Evolutionary conservation across 2,113 vertebrate genomes (phyloP), one percentile per base, ranked within the genome.

Genomic region (Periophthalmus modestus): DNA sequence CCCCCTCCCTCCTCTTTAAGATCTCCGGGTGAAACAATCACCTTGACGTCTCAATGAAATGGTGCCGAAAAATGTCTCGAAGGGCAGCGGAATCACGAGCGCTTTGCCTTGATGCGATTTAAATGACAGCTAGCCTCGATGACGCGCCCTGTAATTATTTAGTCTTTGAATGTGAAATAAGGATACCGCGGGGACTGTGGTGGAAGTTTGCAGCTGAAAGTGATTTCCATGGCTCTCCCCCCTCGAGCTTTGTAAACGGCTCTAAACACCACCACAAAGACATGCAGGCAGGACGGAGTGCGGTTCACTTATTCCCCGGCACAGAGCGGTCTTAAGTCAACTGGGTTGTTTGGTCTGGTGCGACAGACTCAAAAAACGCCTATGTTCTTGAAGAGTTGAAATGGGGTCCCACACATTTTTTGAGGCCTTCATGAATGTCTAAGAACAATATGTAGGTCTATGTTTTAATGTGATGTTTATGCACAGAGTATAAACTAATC

Each of bases 101-200:
- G 36, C 59, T 57, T 57, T 48, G 61, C 82, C 88, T 86, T 85
- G 82, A 76, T 88, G 71, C 11, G 6, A 77, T 84, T 87, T 87
- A 85, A 87, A 87, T 66, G 72, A 73, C 84, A 81, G 76, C 63
- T 69, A 77, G 67, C 72, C 75, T 77, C 78, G 72, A 84, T 72
- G 75, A 91, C 88, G 88, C 46, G 48, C 71, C 76, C 81, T 92
- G 74, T 91, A 88, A 92, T 90, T 88, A 91, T 83, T 88, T 83
- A 77, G 78, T 80, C 83, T 86, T 83, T 89, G 86, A 83, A 83
- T 88, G 78, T 72, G 63, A 85, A 87, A 80, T 70, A 68, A 81
- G 82, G 85, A 89, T 75, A 54, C 82, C 58, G 82, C 62, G 13
- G 50, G 47, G 88, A 85, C 69, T 54, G 47, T 24, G 78, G 77